Conservation (phyloP, 2,113 vertebrate genomes). For the Tragelaphus scriptus region DNA sequence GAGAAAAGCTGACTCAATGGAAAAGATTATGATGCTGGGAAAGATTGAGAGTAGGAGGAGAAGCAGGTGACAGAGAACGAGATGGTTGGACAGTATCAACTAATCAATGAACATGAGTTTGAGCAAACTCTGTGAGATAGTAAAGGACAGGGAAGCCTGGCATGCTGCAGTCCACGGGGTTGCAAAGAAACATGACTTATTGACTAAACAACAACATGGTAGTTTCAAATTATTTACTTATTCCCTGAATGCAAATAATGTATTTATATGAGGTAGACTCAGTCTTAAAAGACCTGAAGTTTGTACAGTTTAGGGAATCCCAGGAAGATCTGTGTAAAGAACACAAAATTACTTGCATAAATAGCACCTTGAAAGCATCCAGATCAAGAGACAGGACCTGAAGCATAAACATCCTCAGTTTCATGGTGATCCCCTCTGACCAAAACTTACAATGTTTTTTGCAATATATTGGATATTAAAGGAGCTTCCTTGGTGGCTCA, state of each 20-base stretch:
- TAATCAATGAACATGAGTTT: background rate
- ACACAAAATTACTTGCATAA: background rate
- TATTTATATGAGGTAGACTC: background rate
- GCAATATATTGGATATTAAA: background rate
- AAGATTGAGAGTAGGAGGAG: background rate
- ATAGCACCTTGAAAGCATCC: background rate
- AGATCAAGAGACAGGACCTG: background rate
- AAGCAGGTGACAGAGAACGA: background rate
- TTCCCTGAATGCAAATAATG: background rate
- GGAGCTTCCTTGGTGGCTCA: background rate
- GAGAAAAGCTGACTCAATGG: background rate
- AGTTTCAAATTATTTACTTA: background rate
- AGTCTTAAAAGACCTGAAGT: background rate
- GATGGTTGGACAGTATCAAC: background rate
- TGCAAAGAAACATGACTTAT: background rate
- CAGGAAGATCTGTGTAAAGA: background rate
- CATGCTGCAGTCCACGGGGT: background rate
- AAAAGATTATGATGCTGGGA: background rate
- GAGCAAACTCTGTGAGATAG: background rate
- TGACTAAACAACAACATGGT: background rate
- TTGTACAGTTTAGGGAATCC: background rate
- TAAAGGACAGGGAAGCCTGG: background rate
- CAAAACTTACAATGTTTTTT: background rate
- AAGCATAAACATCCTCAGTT: background rate
- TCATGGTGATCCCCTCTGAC: background rate